These are phyloP conservation scores for Tetrax tetrax DNA, from an alignment of 2,113 vertebrate genomes.

Conservation along the genomic window DNA sequence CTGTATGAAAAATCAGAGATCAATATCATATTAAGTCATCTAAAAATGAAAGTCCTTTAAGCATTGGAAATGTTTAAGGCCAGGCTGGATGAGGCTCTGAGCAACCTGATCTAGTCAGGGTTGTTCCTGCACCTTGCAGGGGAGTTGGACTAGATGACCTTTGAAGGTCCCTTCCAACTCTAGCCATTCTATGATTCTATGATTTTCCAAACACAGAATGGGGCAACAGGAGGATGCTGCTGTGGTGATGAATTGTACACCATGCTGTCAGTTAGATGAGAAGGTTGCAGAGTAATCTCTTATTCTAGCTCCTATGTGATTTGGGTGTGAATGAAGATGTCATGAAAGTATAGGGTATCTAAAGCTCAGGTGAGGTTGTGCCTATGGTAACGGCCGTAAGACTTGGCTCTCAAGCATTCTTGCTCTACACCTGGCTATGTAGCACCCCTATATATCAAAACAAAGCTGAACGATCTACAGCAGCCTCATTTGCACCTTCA, in stretches of 20 bases:
- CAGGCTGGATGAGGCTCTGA: too few species aligned
- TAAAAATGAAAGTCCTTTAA: background rate
- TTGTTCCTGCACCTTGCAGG: too few species aligned
- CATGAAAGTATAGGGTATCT: background rate
- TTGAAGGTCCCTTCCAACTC: too few species aligned
- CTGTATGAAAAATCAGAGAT: background rate
- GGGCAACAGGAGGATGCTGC: background rate
- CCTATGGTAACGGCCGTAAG: background rate
- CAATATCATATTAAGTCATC: background rate
- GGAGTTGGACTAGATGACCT: too few species aligned
- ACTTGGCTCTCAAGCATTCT: background rate
- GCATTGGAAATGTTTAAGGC: too few species aligned
- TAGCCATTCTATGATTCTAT: too few species aligned
- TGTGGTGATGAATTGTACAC: background rate
- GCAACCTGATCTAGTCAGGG: too few species aligned
- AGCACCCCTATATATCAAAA: background rate
- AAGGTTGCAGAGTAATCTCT: background rate
- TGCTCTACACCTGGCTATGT: background rate
- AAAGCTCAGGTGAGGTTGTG: background rate
- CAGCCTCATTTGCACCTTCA: fast-evolving
- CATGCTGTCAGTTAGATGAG: background rate
- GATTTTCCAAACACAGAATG: background rate
- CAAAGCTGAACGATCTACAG: background rate
- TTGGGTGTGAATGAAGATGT: background rate
- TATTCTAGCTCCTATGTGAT: background rate